Conservation (phyloP, 2,113 vertebrate species). For the Pomatostomus ruficeps region DNA sequence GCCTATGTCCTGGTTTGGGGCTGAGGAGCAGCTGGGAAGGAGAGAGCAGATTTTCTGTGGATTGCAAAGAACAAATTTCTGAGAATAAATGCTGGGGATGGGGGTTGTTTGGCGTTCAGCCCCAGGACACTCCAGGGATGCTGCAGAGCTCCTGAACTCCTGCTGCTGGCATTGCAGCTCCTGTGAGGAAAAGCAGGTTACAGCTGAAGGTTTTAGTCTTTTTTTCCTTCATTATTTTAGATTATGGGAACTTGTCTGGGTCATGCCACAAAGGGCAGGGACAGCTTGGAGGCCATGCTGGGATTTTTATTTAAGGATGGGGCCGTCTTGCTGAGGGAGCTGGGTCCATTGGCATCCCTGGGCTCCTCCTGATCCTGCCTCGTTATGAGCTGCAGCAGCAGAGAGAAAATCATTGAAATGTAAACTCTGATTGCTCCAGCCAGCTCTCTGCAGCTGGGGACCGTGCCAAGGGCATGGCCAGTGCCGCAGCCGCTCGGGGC, state of each 20-base stretch:
- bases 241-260: background rate
- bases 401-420: background rate
- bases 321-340: background rate
- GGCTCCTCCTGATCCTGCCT: background rate
- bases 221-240: background rate
- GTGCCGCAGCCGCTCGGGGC: background rate
- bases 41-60: background rate
- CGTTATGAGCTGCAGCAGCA: background rate
- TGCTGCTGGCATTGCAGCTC: background rate
- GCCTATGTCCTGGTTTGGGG: background rate
- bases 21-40: background rate
- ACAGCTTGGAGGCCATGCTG: accelerated
- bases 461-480: background rate
- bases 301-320: background rate
- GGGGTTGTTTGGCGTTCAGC: background rate
- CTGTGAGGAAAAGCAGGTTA: background rate
- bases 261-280: background rate
- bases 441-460: background rate
- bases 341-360: accelerated
- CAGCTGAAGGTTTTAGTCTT: background rate
- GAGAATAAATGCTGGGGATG: background rate
- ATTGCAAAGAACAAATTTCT: background rate
- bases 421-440: background rate
- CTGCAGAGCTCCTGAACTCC: background rate
- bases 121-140: accelerated